Conservation (phyloP, 2,797 vertebrate genomes). For the Characodon lateralis region DNA sequence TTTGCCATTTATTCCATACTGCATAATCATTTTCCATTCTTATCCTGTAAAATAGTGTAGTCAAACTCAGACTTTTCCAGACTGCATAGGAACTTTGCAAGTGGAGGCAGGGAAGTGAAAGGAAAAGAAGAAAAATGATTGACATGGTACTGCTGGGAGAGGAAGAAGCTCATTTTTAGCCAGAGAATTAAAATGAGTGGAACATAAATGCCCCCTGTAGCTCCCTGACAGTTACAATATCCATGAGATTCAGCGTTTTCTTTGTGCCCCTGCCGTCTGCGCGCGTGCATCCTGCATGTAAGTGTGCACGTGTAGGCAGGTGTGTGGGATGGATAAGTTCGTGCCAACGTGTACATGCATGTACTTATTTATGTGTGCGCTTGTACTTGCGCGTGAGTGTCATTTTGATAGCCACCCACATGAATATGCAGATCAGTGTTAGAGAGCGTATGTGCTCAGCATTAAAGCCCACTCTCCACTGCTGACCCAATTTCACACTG, state of each 20-base stretch:
- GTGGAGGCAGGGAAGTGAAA: slow-evolving; percentile 25
- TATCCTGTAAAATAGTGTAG: not conserved
- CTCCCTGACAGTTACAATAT: slow-evolving; percentile 67
- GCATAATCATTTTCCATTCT: not conserved
- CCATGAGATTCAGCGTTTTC: slow-evolving; percentile 63
- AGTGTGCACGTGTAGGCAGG: slow-evolving; percentile 41
- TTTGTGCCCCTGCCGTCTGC: slow-evolving; percentile 57
- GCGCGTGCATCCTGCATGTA: slow-evolving; percentile 31
- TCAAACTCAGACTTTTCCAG: not conserved
- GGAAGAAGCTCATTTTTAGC: slow-evolving; percentile 63
- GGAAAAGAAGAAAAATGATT: slow-evolving; percentile 55
- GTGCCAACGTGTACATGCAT: slow-evolving; percentile 51
- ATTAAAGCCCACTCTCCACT: slow-evolving; percentile 81
- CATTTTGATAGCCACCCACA: slow-evolving; percentile 80
- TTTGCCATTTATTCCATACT: not conserved
- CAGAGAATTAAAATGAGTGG: slow-evolving; percentile 68
- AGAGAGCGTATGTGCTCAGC: slow-evolving; percentile 80
- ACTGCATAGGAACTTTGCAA: not conserved
- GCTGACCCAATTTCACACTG: slow-evolving; percentile 82
- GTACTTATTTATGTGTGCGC: slow-evolving; percentile 56
- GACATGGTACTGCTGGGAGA: slow-evolving; percentile 56
- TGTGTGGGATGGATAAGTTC: slow-evolving; percentile 68
- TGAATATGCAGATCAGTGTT: slow-evolving; percentile 82
- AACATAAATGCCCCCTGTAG: slow-evolving; percentile 68
- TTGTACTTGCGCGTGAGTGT: slow-evolving; percentile 67